Conservation (phyloP, 2,113 vertebrate species). For the Porphyrio hochstetteri region DNA sequence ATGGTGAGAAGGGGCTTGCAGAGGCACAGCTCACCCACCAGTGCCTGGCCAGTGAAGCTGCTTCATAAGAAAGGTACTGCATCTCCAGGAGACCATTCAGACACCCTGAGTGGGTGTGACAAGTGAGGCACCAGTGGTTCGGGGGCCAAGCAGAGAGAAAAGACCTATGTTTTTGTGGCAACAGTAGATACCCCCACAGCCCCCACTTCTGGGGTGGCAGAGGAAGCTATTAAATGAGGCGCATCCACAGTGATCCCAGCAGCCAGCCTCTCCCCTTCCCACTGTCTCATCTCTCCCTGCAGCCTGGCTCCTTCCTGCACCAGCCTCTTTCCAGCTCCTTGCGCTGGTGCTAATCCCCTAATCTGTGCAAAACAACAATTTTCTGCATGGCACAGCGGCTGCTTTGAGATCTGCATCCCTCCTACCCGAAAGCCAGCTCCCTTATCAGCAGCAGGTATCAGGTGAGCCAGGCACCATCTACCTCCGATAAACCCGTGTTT, state of each 20-base stretch:
- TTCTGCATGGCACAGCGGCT: background rate
- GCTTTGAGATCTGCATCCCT: conserved; percentile 24
- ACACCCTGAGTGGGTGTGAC: background rate
- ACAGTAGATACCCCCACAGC: background rate
- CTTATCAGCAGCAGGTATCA: conserved; percentile 53
- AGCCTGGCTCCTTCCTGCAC: background rate
- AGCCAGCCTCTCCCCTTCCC: background rate
- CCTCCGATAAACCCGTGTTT: conserved; percentile 30
- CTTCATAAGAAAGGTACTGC: background rate
- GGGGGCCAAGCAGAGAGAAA: background rate
- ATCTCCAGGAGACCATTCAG: background rate
- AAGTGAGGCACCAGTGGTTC: background rate
- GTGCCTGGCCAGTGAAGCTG: background rate
- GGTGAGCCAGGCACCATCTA: conserved; percentile 51
- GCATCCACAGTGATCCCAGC: background rate
- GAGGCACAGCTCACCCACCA: background rate
- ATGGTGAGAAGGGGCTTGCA: fast-evolving
- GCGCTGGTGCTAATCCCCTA: conserved; percentile 57
- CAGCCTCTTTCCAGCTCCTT: conserved; percentile 29
- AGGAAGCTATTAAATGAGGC: background rate
- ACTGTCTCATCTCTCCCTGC: background rate
- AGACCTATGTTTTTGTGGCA: background rate
- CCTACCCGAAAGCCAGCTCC: background rate
- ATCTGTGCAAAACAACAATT: conserved; percentile 57
- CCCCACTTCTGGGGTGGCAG: background rate